phyloP scores from a whole-genome alignment of 64 coral and sea anemone species.

The Acropora yongei region DNA sequence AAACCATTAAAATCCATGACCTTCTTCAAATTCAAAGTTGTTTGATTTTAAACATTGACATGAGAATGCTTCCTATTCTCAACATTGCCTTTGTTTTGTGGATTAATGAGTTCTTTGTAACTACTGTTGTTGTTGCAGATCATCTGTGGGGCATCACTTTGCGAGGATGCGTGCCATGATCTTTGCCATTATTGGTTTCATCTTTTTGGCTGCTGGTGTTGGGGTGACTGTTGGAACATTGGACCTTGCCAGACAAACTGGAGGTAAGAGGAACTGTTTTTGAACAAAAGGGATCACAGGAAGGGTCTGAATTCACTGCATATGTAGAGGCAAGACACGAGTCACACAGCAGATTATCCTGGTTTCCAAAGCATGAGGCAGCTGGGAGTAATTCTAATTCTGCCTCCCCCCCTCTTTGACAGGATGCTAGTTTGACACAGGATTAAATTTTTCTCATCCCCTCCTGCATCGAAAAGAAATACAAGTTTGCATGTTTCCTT shows the following conservation, averaged over 20 bases:
- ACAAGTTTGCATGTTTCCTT: background rate
- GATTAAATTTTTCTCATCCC: background rate
- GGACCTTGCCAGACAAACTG: conserved; percentile 52
- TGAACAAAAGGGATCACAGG: background rate
- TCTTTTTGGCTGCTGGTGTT: conserved; percentile 88
- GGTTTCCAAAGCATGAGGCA: no score
- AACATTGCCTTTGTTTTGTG: background rate
- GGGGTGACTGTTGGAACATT: conserved; percentile 88
- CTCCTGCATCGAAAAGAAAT: background rate
- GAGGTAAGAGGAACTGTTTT: conserved; percentile 19
- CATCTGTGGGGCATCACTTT: conserved; percentile 93
- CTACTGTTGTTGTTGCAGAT: conserved; percentile 47
- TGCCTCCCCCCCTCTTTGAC: no score
- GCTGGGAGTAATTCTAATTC: no score
- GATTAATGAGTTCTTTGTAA: background rate
- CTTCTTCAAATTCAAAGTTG: no score
- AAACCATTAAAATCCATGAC: no score
- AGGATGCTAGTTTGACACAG: no score
- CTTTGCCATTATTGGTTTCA: conserved; percentile 94
- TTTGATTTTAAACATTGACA: no score
- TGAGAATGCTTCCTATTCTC: no score
- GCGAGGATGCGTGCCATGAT: conserved; percentile 90
- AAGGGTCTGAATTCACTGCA: no score
- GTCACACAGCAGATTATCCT: no score
- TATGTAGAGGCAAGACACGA: no score